Percentiles rank a stretch among this genome's conserved stretches.
Evolutionary conservation across 2,888 invertebrate species (phyloP).

Genomic region (Apotomis turbidana): DNA sequence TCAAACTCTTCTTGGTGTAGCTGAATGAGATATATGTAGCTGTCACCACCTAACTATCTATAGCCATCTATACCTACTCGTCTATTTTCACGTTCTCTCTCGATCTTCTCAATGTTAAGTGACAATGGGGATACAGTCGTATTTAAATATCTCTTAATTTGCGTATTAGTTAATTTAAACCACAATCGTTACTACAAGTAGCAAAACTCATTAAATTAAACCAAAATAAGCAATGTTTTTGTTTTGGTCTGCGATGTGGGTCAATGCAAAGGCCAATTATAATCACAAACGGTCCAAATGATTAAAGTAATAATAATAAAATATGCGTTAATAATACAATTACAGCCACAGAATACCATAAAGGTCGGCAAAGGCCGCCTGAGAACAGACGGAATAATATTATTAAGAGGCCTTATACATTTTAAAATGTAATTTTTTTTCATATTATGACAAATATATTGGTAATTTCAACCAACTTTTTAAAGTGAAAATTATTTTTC

Average conservation of each 20-base stretch:
- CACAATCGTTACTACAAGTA: not conserved
- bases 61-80: too few species aligned
- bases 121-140: too few species aligned
- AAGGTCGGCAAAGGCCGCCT: conserved; percentile 18
- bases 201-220: not conserved
- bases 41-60: too few species aligned
- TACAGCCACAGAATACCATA: conserved; percentile 23
- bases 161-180: too few species aligned
- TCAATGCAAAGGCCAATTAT: conserved; percentile 37
- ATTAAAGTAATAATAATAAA: conserved; percentile 35
- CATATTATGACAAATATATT: too few species aligned
- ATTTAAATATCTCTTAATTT: too few species aligned
- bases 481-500: too few species aligned
- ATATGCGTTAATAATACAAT: conserved; percentile 35
- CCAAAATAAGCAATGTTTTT: conserved; percentile 1
- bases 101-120: too few species aligned
- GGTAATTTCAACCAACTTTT: too few species aligned
- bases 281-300: conserved; percentile 31
- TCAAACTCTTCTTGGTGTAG: too few species aligned
- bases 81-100: too few species aligned
- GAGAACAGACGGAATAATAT: conserved; percentile 9
- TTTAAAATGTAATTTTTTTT: not conserved
- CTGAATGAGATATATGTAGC: too few species aligned
- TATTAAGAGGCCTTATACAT: not conserved
- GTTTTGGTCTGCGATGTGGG: conserved; percentile 26